phyloP scores from a whole-genome alignment of 2,888 invertebrate genomes.

The Epistrophe grossulariae region DNA sequence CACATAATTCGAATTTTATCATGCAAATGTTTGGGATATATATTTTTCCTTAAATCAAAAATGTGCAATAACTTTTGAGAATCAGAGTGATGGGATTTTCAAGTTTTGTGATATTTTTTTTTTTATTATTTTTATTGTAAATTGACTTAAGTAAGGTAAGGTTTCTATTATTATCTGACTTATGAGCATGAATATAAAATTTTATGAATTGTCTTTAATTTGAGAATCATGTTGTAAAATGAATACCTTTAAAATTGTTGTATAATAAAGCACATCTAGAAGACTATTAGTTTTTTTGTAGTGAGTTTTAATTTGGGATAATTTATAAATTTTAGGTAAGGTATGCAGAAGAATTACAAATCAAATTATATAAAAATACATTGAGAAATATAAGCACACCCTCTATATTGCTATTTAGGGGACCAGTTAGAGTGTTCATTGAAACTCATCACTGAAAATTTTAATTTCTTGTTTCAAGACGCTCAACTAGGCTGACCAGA shows the following conservation, averaged over 20 bases:
- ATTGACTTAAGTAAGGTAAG: conserved; percentile 44
- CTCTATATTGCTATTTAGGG: too few species aligned
- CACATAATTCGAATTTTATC: conserved; percentile 69
- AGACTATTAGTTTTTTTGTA: too few species aligned
- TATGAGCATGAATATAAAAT: conserved; percentile 21
- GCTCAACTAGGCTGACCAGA: too few species aligned
- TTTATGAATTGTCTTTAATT: conserved; percentile 29
- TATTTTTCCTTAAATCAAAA: conserved; percentile 42
- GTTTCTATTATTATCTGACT: conserved; percentile 34
- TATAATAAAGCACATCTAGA: background rate
- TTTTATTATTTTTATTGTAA: conserved; percentile 54
- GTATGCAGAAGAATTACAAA: too few species aligned
- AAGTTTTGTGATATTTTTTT: conserved; percentile 50
- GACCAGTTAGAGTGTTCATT: too few species aligned
- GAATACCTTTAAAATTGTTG: background rate
- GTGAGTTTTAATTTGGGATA: too few species aligned
- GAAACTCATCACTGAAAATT: too few species aligned
- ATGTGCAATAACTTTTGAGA: conserved; percentile 58
- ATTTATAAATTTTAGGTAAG: too few species aligned
- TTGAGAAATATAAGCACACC: too few species aligned
- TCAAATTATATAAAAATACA: too few species aligned
- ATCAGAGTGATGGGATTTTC: conserved; percentile 59
- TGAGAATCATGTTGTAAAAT: background rate
- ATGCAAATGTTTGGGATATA: conserved; percentile 65
- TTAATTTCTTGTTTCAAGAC: too few species aligned